Evolutionary conservation across 2,797 vertebrate species (phyloP).

Genomic region (Gymnopithys bicolor): DNA sequence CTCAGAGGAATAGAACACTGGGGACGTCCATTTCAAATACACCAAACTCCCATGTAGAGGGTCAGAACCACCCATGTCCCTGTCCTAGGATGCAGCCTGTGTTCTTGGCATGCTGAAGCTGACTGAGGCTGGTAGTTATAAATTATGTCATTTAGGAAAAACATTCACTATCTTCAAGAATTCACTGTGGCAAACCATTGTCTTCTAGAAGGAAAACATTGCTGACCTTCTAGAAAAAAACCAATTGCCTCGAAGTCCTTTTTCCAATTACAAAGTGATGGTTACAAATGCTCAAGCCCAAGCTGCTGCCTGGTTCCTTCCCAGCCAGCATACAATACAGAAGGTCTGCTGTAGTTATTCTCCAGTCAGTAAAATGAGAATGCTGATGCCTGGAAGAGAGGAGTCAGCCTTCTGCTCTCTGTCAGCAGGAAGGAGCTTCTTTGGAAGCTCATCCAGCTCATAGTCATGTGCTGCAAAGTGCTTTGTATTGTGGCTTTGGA

Average conservation of each 20-base stretch:
- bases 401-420: background rate
- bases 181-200: background rate
- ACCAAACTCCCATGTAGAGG: background rate
- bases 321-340: accelerated
- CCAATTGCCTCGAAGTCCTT: background rate
- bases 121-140: background rate
- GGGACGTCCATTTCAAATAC: background rate
- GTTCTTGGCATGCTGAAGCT: background rate
- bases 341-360: background rate
- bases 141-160: background rate
- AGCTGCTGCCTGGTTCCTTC: background rate
- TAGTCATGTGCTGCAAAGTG: background rate
- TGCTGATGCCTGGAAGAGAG: background rate
- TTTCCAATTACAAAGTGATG: background rate
- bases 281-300: background rate
- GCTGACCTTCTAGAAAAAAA: background rate
- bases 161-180: background rate
- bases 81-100: background rate
- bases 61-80: background rate
- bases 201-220: background rate
- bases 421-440: background rate
- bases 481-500: background rate
- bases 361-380: background rate
- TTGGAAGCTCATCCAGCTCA: background rate
- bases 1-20: background rate